Evolutionary conservation across 53 echinoderm and acorn worm genomes (phyloP).

Genomic region (Apostichopus leukothele): DNA sequence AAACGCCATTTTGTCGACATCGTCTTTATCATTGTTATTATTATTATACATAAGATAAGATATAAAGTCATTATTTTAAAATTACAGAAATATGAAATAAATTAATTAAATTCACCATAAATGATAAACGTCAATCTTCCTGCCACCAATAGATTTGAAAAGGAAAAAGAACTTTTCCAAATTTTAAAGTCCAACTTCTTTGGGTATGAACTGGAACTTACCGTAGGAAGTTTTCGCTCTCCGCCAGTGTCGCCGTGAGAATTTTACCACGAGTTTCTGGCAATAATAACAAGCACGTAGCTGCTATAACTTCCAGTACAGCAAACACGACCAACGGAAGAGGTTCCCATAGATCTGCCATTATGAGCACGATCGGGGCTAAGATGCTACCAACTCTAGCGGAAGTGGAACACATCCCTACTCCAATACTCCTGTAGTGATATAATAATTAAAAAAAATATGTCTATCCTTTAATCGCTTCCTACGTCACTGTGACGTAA

Average conservation of each 20-base stretch:
- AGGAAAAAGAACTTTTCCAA: too few relatives aligned
- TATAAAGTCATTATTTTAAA: too few relatives aligned
- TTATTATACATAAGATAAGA: too few relatives aligned
- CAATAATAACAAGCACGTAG: slow-evolving; percentile 50
- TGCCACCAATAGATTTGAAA: too few relatives aligned
- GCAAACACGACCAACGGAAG: slow-evolving; percentile 63
- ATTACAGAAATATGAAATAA: too few relatives aligned
- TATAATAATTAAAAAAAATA: not conserved
- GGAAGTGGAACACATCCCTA: slow-evolving; percentile 61
- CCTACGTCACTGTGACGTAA: too few relatives aligned
- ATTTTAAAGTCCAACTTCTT: too few relatives aligned
- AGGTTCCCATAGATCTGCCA: slow-evolving; percentile 42
- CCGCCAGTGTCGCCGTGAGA: slow-evolving; percentile 64
- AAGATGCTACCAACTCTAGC: slow-evolving; percentile 60
- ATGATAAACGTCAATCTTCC: too few relatives aligned
- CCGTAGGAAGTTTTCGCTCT: slow-evolving; percentile 59
- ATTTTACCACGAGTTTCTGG: slow-evolving; percentile 66
- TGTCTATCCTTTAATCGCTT: too few relatives aligned
- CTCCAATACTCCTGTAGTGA: slow-evolving; percentile 61
- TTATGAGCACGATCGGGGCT: slow-evolving; percentile 58
- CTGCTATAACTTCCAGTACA: slow-evolving; percentile 53
- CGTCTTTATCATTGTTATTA: too few relatives aligned
- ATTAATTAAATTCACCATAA: too few relatives aligned
- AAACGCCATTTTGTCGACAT: too few relatives aligned
- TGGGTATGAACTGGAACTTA: slow-evolving; percentile 15